These are phyloP conservation scores for Uloborus plumipes DNA, from an alignment of 2,888 invertebrate species.

Conservation along the genomic window DNA sequence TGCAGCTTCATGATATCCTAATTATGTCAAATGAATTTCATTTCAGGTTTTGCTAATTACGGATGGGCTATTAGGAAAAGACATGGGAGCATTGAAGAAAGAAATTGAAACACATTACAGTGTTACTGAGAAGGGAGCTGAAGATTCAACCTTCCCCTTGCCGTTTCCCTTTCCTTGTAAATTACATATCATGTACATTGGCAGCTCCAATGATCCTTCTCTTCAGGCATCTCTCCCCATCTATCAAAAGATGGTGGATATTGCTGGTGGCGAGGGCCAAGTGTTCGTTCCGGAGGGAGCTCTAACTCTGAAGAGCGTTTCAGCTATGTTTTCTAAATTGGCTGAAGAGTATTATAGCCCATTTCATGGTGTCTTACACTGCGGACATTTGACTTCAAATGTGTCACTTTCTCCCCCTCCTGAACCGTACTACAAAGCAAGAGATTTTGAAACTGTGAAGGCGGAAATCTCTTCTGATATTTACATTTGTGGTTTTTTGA, in stretches of 20 bases:
- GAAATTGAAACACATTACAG: conserved; percentile 71
- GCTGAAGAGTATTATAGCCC: conserved; percentile 82
- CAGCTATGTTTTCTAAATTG: conserved; percentile 78
- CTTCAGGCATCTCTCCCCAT: conserved; percentile 77
- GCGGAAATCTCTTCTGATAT: conserved; percentile 81
- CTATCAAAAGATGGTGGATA: conserved; percentile 85
- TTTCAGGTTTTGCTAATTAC: conserved; percentile 80
- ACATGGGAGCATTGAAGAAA: conserved; percentile 77
- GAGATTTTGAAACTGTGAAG: conserved; percentile 77
- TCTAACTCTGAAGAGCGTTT: conserved; percentile 71
- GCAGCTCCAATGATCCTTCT: conserved; percentile 70
- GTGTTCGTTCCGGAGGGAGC: conserved; percentile 71
- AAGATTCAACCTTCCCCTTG: conserved; percentile 74
- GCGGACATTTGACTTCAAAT: conserved; percentile 82
- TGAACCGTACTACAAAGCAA: conserved; percentile 70
- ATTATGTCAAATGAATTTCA: conserved; percentile 26
- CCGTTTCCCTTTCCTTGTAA: conserved; percentile 86
- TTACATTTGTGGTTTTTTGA: conserved; percentile 88
- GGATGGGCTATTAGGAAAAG: conserved; percentile 82
- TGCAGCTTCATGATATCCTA: too few species aligned
- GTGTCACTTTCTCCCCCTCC: conserved; percentile 83
- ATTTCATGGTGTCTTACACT: conserved; percentile 80
- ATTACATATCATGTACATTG: conserved; percentile 76
- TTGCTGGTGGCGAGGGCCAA: conserved; percentile 79
- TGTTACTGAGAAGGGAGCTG: conserved; percentile 54